Evolutionary conservation across 1,140 invertebrate genomes (phyloP), one percentile per base, ranked within the genome.

Genomic region (Ridgeia piscesae): DNA sequence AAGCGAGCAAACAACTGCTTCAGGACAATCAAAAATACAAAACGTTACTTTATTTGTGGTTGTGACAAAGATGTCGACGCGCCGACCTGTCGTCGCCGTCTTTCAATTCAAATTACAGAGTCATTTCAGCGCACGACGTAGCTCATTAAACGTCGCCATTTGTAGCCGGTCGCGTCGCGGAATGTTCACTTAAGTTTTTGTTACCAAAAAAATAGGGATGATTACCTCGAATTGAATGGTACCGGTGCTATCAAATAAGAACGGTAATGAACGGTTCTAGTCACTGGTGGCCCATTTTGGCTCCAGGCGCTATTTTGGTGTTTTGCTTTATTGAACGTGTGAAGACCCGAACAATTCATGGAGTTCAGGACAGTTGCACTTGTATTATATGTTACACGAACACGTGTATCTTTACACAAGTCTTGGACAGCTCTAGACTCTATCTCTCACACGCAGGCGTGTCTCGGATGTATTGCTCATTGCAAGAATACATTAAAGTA

Each of bases 151-250:
- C 58, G 14, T 17, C 58, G 58, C 58, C 58, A 77, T 77, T 77
- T 17, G 58, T 31, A 77, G 27, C 58, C 58, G 58, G 58, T 31
- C 58, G 58, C 58, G 58, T 31, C 58, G 58, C 14, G 58, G 58
- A 77, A 77, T 77, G 58, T 77, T 77, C 58, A 77, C 58, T 77
- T 77, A 77, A 77, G 17, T 77, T 77, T 77, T 77, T 77, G 58
- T 77, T 77, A 77, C 17, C 58, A 77, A 77, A 42, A n/a, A 77
- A 77, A 77, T 77, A 31, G 58, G 58, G 58, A 77, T 77, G 58
- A 77, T 77, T 77, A 77, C 58, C 6, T 9, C 27, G 58, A 77
- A 77, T 77, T 77, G 58, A 77, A 77, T 77, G 58, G 58, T 77
- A 77, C 58, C 58, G 58, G 58, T 4, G 58, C 58, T 77, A 77